Evolutionary conservation across 2,888 invertebrate genomes (phyloP).

Genomic region (Anticlea derivata): DNA sequence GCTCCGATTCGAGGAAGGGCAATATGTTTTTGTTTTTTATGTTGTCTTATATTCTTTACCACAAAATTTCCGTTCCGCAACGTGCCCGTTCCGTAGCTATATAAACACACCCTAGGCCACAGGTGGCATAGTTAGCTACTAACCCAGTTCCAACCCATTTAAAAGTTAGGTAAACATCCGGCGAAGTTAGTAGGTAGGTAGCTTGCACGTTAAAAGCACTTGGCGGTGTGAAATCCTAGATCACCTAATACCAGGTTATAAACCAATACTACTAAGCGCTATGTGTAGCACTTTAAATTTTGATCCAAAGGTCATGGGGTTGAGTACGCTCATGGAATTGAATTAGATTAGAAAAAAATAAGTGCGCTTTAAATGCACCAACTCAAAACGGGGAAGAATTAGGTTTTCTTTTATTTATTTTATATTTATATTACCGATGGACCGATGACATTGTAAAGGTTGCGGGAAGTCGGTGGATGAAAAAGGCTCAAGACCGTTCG

Average conservation of each 20-base stretch:
- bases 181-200: slow-evolving; percentile 45
- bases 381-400: no score
- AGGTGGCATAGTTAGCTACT: slow-evolving; percentile 62
- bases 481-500: no score
- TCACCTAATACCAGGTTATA: slow-evolving; percentile 36
- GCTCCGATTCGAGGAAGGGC: background rate
- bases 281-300: no score
- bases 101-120: slow-evolving; percentile 41
- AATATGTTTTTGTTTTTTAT: background rate
- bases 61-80: background rate
- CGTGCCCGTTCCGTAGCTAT: background rate
- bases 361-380: no score
- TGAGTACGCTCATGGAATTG: no score
- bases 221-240: slow-evolving; percentile 43
- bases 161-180: slow-evolving; percentile 63
- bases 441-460: no score
- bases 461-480: no score
- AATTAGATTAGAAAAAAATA: no score
- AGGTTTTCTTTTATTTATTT: no score
- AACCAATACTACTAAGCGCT: slow-evolving; percentile 2
- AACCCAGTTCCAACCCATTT: slow-evolving; percentile 65
- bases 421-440: no score
- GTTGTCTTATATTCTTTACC: background rate
- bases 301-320: no score
- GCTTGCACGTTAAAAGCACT: slow-evolving; percentile 50